phyloP scores from a whole-genome alignment of 53 echinoderm and acorn worm species.

The Apostichopus leukothele region DNA sequence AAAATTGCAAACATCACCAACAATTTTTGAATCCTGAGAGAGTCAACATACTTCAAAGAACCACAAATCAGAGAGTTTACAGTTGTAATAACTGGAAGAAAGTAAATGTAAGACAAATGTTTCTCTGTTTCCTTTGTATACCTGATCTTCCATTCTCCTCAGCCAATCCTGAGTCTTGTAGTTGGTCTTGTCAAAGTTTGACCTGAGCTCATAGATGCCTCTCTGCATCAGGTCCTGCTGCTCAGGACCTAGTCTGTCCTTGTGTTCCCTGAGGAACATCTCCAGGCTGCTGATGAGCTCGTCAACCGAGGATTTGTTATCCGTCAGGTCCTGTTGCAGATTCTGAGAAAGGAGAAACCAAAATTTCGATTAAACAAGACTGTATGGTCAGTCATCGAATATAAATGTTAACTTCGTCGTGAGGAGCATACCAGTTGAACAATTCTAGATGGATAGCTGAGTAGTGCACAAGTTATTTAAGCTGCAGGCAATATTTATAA shows the following conservation, averaged over 20 bases:
- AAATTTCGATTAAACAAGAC: background rate
- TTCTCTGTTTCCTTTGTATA: constrained; percentile 24
- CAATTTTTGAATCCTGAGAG: too few relatives aligned
- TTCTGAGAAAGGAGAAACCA: constrained; percentile 35
- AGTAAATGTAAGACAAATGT: background rate
- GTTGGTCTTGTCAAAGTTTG: constrained; percentile 83
- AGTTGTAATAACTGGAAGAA: background rate
- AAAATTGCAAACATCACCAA: too few relatives aligned
- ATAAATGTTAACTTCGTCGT: background rate
- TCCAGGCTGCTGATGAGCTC: constrained; percentile 71
- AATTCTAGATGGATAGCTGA: too few relatives aligned
- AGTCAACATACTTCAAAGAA: background rate
- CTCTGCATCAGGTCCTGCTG: constrained; percentile 95
- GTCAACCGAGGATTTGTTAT: constrained; percentile 80
- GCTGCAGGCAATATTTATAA: too few relatives aligned
- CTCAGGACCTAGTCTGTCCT: constrained; percentile 89
- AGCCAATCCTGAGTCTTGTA: constrained; percentile 82
- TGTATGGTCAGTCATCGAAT: background rate
- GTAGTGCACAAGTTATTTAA: too few relatives aligned
- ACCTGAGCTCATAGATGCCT: constrained; percentile 78
- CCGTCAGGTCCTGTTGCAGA: constrained; percentile 69
- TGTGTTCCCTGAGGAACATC: constrained; percentile 85
- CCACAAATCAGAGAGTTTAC: background rate
- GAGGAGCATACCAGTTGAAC: too few relatives aligned
- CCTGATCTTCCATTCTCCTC: constrained; percentile 94